Evolutionary conservation across 2,888 invertebrate genomes (phyloP).

Genomic region (Spisula solida): DNA sequence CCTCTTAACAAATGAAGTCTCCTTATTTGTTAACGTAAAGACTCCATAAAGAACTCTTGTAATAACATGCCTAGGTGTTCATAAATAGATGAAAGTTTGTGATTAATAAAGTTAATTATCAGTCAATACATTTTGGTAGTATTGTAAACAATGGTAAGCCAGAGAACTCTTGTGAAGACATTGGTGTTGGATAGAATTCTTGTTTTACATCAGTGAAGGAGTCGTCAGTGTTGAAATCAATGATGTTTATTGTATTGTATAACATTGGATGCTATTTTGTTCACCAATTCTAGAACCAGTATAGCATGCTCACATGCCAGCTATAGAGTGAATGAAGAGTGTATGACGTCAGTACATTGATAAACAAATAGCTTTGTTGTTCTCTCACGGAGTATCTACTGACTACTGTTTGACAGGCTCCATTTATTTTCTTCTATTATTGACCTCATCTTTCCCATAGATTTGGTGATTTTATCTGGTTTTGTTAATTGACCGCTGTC

Average conservation of each 20-base stretch:
- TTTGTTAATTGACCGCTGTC: not conserved
- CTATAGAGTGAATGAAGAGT: not conserved
- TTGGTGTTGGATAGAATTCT: too few species aligned
- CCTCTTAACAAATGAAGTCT: too few species aligned
- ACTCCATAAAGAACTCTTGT: too few species aligned
- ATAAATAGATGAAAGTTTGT: too few species aligned
- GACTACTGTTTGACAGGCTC: conserved; percentile 20
- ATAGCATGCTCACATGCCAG: conserved; percentile 40
- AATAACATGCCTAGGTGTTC: too few species aligned
- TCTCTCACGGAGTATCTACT: not conserved
- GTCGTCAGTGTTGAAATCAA: not conserved
- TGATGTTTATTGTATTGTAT: not conserved
- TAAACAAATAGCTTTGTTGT: conserved; percentile 23
- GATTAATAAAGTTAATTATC: too few species aligned
- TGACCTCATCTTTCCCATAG: not conserved
- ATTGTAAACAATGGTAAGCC: too few species aligned
- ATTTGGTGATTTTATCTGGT: not conserved
- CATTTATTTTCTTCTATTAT: conserved; percentile 19
- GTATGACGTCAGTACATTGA: conserved; percentile 40
- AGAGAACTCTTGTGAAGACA: too few species aligned
- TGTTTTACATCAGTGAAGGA: not conserved
- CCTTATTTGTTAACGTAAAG: too few species aligned
- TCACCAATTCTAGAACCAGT: not conserved
- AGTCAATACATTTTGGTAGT: too few species aligned
- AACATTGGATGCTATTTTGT: conserved; percentile 18